These are phyloP conservation scores for Rhabditophanes sp. DNA, from an alignment of 2,888 invertebrate species.

Conservation along the genomic window DNA sequence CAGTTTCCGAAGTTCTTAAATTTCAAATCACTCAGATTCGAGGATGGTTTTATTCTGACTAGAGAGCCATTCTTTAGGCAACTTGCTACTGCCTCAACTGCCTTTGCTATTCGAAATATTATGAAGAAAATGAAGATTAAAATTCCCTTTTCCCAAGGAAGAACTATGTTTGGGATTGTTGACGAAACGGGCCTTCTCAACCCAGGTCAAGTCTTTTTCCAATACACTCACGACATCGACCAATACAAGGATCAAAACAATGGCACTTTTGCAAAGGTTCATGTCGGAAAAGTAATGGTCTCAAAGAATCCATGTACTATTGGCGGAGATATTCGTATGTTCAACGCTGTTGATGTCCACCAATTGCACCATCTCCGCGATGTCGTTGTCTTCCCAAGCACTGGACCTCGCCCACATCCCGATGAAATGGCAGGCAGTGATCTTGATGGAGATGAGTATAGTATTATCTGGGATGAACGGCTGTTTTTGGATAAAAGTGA, in stretches of 20 bases:
- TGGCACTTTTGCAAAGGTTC: background rate
- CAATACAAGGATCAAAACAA: slow-evolving; percentile 1
- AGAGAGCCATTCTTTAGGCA: slow-evolving; percentile 30
- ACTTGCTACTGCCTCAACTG: slow-evolving; percentile 18
- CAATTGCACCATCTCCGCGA: slow-evolving; percentile 40
- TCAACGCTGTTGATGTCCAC: slow-evolving; percentile 34
- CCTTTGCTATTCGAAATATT: slow-evolving; percentile 6
- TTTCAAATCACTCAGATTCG: slow-evolving; percentile 2
- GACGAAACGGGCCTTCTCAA: slow-evolving; percentile 42
- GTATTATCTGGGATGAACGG: slow-evolving; percentile 43
- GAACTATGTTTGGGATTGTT: slow-evolving; percentile 44
- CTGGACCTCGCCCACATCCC: slow-evolving; percentile 46
- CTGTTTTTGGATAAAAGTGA: slow-evolving; percentile 37
- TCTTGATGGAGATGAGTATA: slow-evolving; percentile 46
- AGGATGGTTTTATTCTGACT: slow-evolving; percentile 14
- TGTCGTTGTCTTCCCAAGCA: slow-evolving; percentile 46
- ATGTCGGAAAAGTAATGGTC: slow-evolving; percentile 29
- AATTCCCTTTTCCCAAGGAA: slow-evolving; percentile 29
- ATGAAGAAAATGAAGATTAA: slow-evolving; percentile 13
- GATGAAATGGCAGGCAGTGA: slow-evolving; percentile 47
- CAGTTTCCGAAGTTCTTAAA: slow-evolving; percentile 3
- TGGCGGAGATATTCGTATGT: slow-evolving; percentile 46
- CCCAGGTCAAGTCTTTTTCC: slow-evolving; percentile 41
- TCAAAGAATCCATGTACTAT: slow-evolving; percentile 47
- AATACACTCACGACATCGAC: slow-evolving; percentile 19